Percentiles rank a stretch among this genome's conserved stretches.
phyloP scores from a whole-genome alignment of 2,113 vertebrate species.

The Strigops habroptila region DNA sequence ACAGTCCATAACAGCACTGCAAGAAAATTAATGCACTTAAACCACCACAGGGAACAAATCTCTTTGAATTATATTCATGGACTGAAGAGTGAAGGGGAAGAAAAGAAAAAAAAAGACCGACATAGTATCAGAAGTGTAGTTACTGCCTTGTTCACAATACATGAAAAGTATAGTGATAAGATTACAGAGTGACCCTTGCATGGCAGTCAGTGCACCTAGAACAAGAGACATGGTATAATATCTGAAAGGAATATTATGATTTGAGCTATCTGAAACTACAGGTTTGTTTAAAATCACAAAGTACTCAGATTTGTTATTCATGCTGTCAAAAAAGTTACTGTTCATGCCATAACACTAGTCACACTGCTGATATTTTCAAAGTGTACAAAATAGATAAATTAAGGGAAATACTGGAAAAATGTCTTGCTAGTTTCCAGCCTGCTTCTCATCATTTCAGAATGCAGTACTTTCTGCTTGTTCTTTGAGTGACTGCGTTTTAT shows the following conservation, averaged over 20 bases:
- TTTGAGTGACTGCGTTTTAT: background rate
- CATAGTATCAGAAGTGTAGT: too few species aligned
- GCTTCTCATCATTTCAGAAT: background rate
- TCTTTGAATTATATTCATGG: background rate
- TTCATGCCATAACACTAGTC: background rate
- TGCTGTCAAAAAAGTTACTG: background rate
- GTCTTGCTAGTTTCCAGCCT: background rate
- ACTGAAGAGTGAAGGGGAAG: background rate
- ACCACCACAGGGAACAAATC: background rate
- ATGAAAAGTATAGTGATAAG: too few species aligned
- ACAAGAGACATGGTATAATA: background rate
- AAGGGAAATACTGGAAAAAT: background rate
- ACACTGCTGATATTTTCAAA: background rate
- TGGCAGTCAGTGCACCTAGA: too few species aligned
- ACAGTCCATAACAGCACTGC: background rate
- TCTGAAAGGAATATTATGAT: background rate
- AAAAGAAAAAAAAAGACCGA: background rate
- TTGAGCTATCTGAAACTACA: background rate
- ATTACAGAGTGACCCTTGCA: background rate
- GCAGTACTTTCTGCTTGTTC: background rate
- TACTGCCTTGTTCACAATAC: background rate
- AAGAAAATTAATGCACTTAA: background rate
- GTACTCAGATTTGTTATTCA: background rate
- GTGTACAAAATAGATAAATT: background rate
- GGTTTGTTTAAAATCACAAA: background rate